Evolutionary conservation across 2,797 vertebrate genomes (phyloP), one percentile per base, ranked within the genome.

Genomic region (Amblyopsis hoosieri): DNA sequence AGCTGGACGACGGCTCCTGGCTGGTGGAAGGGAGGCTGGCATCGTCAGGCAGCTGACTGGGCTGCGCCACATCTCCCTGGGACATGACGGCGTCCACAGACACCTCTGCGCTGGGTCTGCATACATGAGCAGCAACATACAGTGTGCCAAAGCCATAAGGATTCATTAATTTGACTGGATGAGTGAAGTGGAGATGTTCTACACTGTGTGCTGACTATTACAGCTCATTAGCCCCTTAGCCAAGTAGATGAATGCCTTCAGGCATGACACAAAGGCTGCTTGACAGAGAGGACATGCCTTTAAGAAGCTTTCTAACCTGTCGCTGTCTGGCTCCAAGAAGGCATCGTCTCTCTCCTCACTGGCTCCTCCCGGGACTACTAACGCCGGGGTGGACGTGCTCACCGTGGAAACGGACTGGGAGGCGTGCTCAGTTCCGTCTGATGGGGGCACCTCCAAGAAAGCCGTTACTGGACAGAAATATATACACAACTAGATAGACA

Each of bases 321-420:
- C 97, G 52, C 92, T 87, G 79, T 96, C 96, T 2, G 94, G 89
- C 82, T 99, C 97, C 77, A 96, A 90, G 62, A 97, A 95, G 42
- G 95, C 90, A 56, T 96, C 94, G 1, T 97, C 95, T 0, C 93
- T 86, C 23, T 98, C 96, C 15, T 98, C 97, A 0, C 91, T 92
- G 0, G 92, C 81, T 54, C 92, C 93, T 2, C 91, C 91, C 13
- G 92, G 79, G 46, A 92, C 92, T 7, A 92, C 90, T 51, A 95
- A 90, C 70, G 89, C 88, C 1, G 94, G 93, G 0, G 95, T 96
- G 58, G 98, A 98, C 0, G 96, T 98, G 58, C 94, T 97, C 58
- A 98, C 97, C 93, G 92, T 97, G n/a, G 98, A 96, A 71, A 98
- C 97, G 0, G 97, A 98, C 90, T 98, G 98, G 13, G 95, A 97